Base-by-base conservation (phyloP, 2,797 vertebrate species). In the Limosa lapponica region DNA sequence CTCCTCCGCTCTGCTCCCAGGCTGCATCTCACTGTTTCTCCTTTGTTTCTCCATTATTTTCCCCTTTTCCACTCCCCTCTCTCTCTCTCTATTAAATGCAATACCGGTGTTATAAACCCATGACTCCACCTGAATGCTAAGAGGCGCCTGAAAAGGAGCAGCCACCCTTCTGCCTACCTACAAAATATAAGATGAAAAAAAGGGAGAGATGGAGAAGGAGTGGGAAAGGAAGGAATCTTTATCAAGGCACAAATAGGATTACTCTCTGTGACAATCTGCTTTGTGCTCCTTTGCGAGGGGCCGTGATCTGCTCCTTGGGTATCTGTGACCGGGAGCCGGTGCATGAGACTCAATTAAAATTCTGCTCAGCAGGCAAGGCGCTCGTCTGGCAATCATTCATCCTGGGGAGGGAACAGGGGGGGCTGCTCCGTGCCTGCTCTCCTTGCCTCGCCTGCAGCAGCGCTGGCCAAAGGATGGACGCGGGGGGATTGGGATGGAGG, bases 91-190 rank as follows among this genome's bases (percentile, higher is more conserved):
- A 52, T 86, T 96, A 96, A 95, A 97, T 69, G 66, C 10, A 17
- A 87, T 91, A 73, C 92, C 6, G 1, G 55, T 75, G 64, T 67
- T 92, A 75, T 69, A 95, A 97, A 83, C 74, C 79, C 89, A 93
- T 5, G 4, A 95, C 95, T 95, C 48, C 96, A 92, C 82, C 81
- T 91, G 97, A 96, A 95, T 95, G 95, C 85, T 94, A 94, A 94
- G 52, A 71, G 80, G 84, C 32, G 71, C 78, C 77, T 81, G 90
- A 80, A 91, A 91, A 91, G 69, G 48, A 71, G 87, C 83, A 90
- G 87, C 88, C 93, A 55, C 94, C 93, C 67, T 82, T 84, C 83
- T 32, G 87, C 95, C 95, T 85, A 69, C 93, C 95, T 91, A 92
- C 10, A 41, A 87, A 95, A 83, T 0, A 22, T 2, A 10, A 85